Evolutionary conservation across 1,140 invertebrate genomes (phyloP), one percentile per base, ranked within the genome.

Genomic region (Diachasmimorpha longicaudata): DNA sequence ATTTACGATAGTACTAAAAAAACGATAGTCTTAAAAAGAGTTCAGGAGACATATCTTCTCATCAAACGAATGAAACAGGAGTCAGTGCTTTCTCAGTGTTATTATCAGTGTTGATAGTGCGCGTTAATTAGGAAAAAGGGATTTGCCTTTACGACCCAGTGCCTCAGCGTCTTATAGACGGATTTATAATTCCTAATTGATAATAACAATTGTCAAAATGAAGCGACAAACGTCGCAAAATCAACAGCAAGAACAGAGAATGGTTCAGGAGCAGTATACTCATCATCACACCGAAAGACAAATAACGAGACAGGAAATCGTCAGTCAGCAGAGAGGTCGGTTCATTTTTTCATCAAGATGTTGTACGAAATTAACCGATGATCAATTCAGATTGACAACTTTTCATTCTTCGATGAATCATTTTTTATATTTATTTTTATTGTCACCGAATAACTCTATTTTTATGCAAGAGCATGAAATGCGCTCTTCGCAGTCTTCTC

Each of bases 241-340:
- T 76, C 81, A 77, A 58, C 48, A 78, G 55, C 88, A 90, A 78
- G 78, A 78, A 82, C 79, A 86, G 69, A 79, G 70, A 55, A 74
- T 74, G 48, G 89, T 91, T 78, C 90, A 89, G 42, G 81, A 82
- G 46, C 80, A 85, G 68, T 89, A 91, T 80, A 78, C 78, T 73
- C 92, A 94, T 86, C 93, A 94, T 85, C 90, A 92, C 83, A 93
- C 93, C 78, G 93, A 94, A 89, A 93, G 93, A 86, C 93, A 93
- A 86, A 91, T 94, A 87, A 93, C 93, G 71, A 91, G 93, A 80
- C 93, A 95, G 77, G 86, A 89, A 88, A 91, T 94, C 86, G 93
- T 92, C 87, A 93, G 92, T 85, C 93, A 95, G 86, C 93, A 94
- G 90, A 92, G 92, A 94, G 93, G 94, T 94, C 89, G 91, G 93